phyloP scores from a whole-genome alignment of 2,888 invertebrate genomes.

The Pachymerium ferrugineum region DNA sequence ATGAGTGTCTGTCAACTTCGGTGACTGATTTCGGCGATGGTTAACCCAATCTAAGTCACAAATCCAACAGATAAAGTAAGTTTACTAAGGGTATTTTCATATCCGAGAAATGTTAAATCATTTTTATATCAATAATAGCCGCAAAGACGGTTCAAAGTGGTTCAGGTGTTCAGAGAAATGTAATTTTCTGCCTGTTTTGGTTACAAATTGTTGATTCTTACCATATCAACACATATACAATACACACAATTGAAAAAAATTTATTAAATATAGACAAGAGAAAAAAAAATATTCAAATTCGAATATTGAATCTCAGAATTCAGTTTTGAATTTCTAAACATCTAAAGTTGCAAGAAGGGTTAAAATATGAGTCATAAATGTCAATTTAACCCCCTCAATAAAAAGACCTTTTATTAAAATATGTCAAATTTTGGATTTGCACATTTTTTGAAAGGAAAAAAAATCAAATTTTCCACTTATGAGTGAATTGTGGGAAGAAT shows the following conservation, averaged over 20 bases:
- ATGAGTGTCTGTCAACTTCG: background rate
- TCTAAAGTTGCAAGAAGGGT: background rate
- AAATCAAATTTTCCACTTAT: background rate
- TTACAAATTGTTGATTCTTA: background rate
- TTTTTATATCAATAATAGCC: background rate
- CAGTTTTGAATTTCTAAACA: background rate
- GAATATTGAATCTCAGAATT: background rate
- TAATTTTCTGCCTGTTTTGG: background rate
- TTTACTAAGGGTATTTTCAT: too few relatives aligned
- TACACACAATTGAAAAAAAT: background rate
- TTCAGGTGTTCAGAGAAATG: slow-evolving; percentile 9
- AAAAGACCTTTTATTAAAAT: background rate
- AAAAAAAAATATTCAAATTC: too few relatives aligned
- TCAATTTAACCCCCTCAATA: background rate
- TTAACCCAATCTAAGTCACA: background rate
- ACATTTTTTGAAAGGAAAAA: too few relatives aligned
- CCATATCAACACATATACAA: background rate
- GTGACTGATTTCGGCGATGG: background rate
- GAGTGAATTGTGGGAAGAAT: background rate
- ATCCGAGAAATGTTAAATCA: background rate
- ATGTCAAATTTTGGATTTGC: too few relatives aligned
- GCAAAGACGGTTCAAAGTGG: background rate
- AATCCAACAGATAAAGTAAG: background rate
- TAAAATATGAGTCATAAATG: background rate
- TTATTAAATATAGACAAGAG: background rate